Evolutionary conservation across 1,140 invertebrate genomes (phyloP).

Genomic region (Archivesica marissinica): DNA sequence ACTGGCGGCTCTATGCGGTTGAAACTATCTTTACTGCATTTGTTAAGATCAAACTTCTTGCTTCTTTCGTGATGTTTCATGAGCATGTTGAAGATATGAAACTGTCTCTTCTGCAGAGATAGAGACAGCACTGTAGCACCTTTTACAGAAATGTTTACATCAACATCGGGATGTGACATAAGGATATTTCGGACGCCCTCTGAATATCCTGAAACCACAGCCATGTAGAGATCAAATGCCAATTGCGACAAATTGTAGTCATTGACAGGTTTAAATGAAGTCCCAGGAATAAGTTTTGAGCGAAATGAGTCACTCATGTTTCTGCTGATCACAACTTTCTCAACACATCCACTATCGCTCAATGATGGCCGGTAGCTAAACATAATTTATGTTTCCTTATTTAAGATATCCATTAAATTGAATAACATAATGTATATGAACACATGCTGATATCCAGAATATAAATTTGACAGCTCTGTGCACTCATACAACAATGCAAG

Average conservation of each 20-base stretch:
- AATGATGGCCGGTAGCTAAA: neutral
- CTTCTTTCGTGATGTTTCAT: constrained; percentile 78
- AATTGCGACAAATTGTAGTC: constrained; percentile 78
- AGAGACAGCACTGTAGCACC: constrained; percentile 79
- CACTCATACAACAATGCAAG: no score
- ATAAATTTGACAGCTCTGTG: no score
- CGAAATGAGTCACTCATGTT: constrained; percentile 39
- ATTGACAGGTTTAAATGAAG: constrained; percentile 78
- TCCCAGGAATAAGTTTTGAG: constrained; percentile 56
- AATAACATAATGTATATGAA: no score
- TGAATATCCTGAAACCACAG: constrained; percentile 68
- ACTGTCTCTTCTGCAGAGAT: constrained; percentile 78
- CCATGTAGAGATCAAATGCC: constrained; percentile 78
- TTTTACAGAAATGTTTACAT: constrained; percentile 80
- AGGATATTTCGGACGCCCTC: constrained; percentile 75
- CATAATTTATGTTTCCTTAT: no score
- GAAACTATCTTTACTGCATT: constrained; percentile 79
- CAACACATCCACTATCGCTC: constrained; percentile 32
- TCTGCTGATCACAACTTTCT: constrained; percentile 44
- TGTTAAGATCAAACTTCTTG: constrained; percentile 77
- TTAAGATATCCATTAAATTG: no score
- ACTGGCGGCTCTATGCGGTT: constrained; percentile 79
- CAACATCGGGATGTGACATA: constrained; percentile 78
- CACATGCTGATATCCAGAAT: no score
- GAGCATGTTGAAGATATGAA: constrained; percentile 78